Evolutionary conservation across 2,797 vertebrate species (phyloP).

Genomic region (Sebastes reedi): DNA sequence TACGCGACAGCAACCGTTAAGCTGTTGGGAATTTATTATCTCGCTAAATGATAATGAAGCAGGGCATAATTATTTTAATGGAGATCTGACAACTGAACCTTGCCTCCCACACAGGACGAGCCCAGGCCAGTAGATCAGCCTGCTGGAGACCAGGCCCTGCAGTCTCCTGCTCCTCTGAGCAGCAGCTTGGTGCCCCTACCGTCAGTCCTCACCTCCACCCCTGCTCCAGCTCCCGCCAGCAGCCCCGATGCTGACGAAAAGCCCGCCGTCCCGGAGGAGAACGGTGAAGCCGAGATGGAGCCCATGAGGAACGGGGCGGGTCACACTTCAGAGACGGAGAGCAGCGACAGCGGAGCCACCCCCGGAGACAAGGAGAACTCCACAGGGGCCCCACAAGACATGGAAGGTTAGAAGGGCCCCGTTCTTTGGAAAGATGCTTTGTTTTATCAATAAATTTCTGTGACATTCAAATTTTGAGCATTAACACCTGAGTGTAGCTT

Average conservation of each 20-base stretch:
- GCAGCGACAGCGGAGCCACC: constrained; percentile 77
- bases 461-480: neutral
- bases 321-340: constrained; percentile 87
- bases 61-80: neutral
- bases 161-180: constrained; percentile 50
- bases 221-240: constrained; percentile 32
- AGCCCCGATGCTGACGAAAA: constrained; percentile 72
- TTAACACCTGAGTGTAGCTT: neutral
- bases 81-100: neutral
- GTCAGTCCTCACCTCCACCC: constrained; percentile 43
- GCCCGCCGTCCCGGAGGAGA: constrained; percentile 85
- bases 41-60: neutral
- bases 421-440: neutral
- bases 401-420: constrained; percentile 83
- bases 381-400: constrained; percentile 73
- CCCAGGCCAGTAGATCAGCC: constrained; percentile 78
- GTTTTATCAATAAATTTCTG: neutral
- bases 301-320: constrained; percentile 90
- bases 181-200: constrained; percentile 67
- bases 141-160: constrained; percentile 78
- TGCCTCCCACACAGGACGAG: constrained; percentile 71
- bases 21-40: neutral
- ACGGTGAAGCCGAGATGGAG: constrained; percentile 87
- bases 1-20: neutral
- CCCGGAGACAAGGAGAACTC: constrained; percentile 82